Evolutionary conservation across 2,888 invertebrate species (phyloP).

Genomic region (Rhopalosiphum nymphaeae): DNA sequence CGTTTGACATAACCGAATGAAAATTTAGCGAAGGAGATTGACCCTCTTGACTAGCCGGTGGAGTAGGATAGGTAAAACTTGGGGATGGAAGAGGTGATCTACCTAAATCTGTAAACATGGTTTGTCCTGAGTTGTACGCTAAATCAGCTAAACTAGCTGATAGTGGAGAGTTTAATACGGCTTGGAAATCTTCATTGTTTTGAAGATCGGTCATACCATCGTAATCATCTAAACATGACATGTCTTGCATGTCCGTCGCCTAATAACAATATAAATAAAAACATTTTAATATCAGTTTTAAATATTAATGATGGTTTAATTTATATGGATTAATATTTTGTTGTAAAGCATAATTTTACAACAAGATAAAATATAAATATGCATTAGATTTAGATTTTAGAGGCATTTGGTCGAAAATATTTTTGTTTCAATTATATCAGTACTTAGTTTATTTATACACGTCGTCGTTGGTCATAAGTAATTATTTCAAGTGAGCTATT

Average conservation of each 20-base stretch:
- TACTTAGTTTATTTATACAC: neutral
- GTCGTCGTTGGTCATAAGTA: neutral
- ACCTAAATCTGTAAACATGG: conserved; percentile 61
- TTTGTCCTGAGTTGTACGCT: conserved; percentile 63
- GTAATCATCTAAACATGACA: conserved; percentile 71
- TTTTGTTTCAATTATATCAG: neutral
- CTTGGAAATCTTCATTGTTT: conserved; percentile 81
- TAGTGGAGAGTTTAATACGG: conserved; percentile 82
- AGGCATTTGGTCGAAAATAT: neutral
- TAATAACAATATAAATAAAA: conserved; percentile 67
- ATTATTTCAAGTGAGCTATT: conserved; percentile 22
- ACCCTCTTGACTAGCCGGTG: conserved; percentile 89
- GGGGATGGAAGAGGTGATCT: conserved; percentile 73
- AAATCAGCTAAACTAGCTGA: conserved; percentile 87
- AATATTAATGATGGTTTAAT: neutral
- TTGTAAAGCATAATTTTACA: neutral
- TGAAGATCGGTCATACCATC: conserved; percentile 70
- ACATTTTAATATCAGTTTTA: neutral
- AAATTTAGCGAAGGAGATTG: conserved; percentile 75
- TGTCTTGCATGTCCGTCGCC: conserved; percentile 71
- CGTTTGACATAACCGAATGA: conserved; percentile 69
- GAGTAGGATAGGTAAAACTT: conserved; percentile 86
- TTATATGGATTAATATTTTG: neutral
- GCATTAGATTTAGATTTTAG: neutral
- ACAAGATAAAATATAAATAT: neutral